Conservation (phyloP, 2,888 invertebrate species). For the Xylocampa areola region DNA sequence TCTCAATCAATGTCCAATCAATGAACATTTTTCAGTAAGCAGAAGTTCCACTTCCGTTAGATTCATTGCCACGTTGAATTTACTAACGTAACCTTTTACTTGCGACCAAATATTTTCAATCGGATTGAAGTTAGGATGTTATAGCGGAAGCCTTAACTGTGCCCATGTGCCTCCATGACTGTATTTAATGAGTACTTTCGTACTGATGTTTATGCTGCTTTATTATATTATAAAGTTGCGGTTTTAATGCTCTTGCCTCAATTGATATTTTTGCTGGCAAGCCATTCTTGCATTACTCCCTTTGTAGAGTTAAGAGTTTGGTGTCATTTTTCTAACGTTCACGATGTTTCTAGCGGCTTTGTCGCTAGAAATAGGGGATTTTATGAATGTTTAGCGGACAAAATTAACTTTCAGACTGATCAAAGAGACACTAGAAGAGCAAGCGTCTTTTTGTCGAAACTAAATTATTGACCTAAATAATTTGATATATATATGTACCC, state of each 20-base stretch:
- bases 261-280: not conserved
- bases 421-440: too few species aligned
- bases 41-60: not conserved
- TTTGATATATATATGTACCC: too few species aligned
- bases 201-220: not conserved
- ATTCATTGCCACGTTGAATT: not conserved
- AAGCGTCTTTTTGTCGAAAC: too few species aligned
- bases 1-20: not conserved
- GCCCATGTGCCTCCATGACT: not conserved
- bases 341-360: too few species aligned
- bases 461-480: too few species aligned
- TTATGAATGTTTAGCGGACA: too few species aligned
- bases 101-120: not conserved
- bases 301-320: not conserved
- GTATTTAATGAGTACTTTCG: not conserved
- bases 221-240: not conserved
- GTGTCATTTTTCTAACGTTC: not conserved
- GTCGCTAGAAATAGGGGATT: too few species aligned
- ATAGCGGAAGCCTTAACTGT: not conserved
- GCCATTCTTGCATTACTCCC: not conserved
- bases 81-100: not conserved
- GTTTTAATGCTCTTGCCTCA: not conserved
- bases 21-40: not conserved
- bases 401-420: too few species aligned
- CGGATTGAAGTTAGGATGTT: not conserved